Evolutionary conservation across 53 echinoderm and acorn worm genomes (phyloP), one percentile per base, ranked within the genome.

Genomic region (Temnopleurus reevesii): DNA sequence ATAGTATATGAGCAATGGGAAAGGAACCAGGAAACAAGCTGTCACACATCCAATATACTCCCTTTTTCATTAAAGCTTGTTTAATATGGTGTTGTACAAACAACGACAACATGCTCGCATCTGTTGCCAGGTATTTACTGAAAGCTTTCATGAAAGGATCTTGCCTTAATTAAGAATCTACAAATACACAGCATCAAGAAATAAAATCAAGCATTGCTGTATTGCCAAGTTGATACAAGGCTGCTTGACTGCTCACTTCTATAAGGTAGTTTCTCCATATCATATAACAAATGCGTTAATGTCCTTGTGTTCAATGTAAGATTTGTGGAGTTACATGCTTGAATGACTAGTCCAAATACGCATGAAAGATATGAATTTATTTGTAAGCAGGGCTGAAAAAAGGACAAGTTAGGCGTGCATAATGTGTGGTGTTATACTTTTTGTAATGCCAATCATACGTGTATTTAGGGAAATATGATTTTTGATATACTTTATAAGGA

Each of bases 11-110:
- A n/a, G 79, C 79, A 47, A 47, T 46, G 30, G n/a, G 79, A 47
- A 79, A 8, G 77, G 79, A 79, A 79, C 79, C 79, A 79, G 79
- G 79, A 79, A 79, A 49, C 79, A 79, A 79, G 79, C 46, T 49
- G 79, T 41, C n/a, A 49, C 49, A 28, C 49, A 28, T 27, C 10
- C 41, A 19, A 28, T 13, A 79, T 38, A 79, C 5, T 13, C 45
- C 45, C 23, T 45, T 77, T 43, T 45, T 44, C 46, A 44, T 12
- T 8, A 45, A 77, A 10, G 45, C 77, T 45, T 45, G 45, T 27
- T 79, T 27, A 79, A 79, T 79, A 79, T 46, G 79, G 46, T 79
- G 49, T 49, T 30, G 28, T 12, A 23, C 79, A 79, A 79, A 79
- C 79, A 79, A 79, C 24, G 79, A 12, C 49, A 76, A 34, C 23